phyloP scores from a whole-genome alignment of 35 echinoderm and acorn worm genomes.

The Nesometra sesokonis region DNA sequence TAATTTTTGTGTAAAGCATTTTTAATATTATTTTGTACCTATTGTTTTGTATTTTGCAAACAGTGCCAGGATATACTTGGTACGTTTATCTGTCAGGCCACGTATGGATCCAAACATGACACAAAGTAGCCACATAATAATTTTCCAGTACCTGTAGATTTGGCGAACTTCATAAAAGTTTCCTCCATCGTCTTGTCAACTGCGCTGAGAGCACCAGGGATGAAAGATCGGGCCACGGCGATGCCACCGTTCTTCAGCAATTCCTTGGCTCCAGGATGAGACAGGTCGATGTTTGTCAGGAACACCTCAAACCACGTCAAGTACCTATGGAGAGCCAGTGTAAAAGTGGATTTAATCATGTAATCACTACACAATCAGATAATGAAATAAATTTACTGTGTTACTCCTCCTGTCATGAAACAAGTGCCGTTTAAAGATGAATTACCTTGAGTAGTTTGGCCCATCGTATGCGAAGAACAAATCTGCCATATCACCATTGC shows the following conservation, averaged over 20 bases:
- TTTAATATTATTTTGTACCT: too few species aligned
- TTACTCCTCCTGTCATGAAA: too few species aligned
- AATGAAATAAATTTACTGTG: too few species aligned
- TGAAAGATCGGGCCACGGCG: slow-evolving; percentile 34
- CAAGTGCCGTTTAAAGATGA: too few species aligned
- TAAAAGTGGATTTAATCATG: too few species aligned
- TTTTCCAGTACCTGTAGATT: slow-evolving; percentile 19
- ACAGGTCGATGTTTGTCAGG: slow-evolving; percentile 23
- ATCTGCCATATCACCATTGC: slow-evolving; percentile 6
- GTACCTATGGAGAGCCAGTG: slow-evolving; percentile 23
- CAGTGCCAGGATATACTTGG: not conserved
- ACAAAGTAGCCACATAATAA: too few species aligned
- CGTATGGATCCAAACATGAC: too few species aligned
- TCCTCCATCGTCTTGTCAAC: slow-evolving; percentile 53
- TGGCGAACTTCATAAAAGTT: slow-evolving; percentile 43
- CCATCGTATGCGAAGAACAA: slow-evolving; percentile 4
- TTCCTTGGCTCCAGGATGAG: slow-evolving; percentile 36
- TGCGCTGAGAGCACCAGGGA: slow-evolving; percentile 14
- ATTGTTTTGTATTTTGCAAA: too few species aligned
- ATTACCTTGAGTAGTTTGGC: slow-evolving; percentile 1
- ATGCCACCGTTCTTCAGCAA: slow-evolving; percentile 19
- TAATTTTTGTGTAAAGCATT: not conserved
- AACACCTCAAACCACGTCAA: slow-evolving; percentile 32
- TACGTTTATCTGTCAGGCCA: not conserved
- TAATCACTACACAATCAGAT: too few species aligned